Evolutionary conservation across 2,797 vertebrate species (phyloP).

Genomic region (Luscinia luscinia): DNA sequence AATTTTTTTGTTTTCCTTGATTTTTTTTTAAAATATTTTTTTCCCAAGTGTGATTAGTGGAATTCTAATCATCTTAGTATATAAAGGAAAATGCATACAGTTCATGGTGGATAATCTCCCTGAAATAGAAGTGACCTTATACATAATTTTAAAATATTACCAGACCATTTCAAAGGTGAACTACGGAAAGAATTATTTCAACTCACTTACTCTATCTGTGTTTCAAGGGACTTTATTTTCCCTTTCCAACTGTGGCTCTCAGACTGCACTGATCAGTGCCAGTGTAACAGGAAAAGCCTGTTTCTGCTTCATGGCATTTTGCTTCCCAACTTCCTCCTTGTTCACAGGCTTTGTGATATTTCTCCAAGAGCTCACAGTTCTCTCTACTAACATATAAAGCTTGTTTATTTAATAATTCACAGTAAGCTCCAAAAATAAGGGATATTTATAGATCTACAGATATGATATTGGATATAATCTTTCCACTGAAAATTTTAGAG

Average conservation of each 20-base stretch:
- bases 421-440: background rate
- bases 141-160: background rate
- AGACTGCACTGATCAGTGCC: constrained; percentile 67
- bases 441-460: background rate
- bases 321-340: constrained; percentile 80
- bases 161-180: background rate
- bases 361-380: constrained; percentile 78
- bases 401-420: constrained; percentile 13
- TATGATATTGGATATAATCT: background rate
- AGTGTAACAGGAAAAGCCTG: constrained; percentile 70
- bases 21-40: background rate
- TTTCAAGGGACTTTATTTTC: constrained; percentile 74
- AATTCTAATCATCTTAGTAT: background rate
- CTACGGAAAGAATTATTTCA: background rate
- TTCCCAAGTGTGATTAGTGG: background rate
- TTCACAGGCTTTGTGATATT: constrained; percentile 67
- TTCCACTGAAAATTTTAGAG: background rate
- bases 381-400: constrained; percentile 73
- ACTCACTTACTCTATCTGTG: constrained; percentile 78
- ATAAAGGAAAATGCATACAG: background rate
- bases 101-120: background rate
- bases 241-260: constrained; percentile 77
- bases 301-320: constrained; percentile 76
- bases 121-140: background rate
- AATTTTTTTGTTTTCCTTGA: background rate